Conservation (phyloP, 2,113 vertebrate genomes). For the Nyctibius bracteatus region DNA sequence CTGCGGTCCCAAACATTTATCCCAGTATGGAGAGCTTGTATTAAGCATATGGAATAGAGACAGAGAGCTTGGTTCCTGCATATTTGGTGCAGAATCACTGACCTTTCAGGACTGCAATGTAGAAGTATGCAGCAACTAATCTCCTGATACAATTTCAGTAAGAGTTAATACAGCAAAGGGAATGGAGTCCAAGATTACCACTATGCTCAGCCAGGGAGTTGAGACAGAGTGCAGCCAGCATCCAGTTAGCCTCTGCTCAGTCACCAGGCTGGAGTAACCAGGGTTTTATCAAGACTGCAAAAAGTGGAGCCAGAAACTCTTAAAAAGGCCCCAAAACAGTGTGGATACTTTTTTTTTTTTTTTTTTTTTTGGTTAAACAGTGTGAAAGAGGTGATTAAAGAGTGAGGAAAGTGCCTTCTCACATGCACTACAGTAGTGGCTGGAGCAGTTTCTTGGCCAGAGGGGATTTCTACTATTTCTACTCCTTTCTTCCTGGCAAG, state of each 20-base stretch:
- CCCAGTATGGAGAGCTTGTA: not conserved
- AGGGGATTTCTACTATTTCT: not conserved
- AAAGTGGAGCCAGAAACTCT: not conserved
- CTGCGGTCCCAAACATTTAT: not conserved
- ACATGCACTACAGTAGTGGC: not conserved
- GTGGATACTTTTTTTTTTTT: not conserved
- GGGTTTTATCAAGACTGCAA: not conserved
- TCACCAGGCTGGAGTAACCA: not conserved
- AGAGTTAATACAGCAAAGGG: not conserved
- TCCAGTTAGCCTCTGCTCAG: not conserved
- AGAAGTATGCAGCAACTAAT: not conserved
- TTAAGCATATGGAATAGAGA: not conserved
- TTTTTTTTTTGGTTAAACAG: not conserved
- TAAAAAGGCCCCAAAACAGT: not conserved
- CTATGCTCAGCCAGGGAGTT: not conserved
- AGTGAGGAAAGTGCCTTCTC: not conserved
- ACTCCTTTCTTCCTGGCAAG: not conserved
- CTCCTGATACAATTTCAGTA: not conserved
- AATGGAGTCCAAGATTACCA: not conserved
- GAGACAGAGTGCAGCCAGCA: not conserved
- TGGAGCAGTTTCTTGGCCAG: not conserved
- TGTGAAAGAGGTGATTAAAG: not conserved
- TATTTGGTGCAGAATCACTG: not conserved
- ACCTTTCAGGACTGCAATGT: not conserved
- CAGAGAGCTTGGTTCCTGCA: not conserved